Conservation (phyloP, 2,797 vertebrate genomes). For the Sebastes dallii region DNA sequence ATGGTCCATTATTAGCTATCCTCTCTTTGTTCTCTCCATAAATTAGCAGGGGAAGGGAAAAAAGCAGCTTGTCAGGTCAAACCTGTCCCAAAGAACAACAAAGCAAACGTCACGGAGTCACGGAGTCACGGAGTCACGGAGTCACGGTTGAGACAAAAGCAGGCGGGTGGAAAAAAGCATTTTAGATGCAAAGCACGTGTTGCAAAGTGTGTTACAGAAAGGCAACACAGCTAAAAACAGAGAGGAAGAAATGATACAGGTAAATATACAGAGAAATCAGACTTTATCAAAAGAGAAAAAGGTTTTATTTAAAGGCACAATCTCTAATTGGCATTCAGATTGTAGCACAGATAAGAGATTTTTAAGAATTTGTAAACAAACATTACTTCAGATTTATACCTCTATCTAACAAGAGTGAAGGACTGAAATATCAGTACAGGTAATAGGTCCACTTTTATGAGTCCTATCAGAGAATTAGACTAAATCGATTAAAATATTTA, state of each 20-base stretch:
- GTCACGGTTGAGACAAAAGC: neutral
- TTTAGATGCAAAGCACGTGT: neutral
- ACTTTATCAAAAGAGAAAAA: neutral
- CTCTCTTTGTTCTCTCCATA: neutral
- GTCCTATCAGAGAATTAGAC: neutral
- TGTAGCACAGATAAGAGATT: neutral
- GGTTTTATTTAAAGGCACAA: neutral
- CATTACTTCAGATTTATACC: neutral
- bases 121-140: neutral
- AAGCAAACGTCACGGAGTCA: neutral
- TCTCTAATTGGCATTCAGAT: neutral
- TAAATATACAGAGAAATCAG: neutral
- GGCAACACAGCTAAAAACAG: neutral
- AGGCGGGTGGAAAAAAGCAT: neutral
- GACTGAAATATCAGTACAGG: neutral
- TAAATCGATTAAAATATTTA: neutral
- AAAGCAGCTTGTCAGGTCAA: conserved; percentile 27
- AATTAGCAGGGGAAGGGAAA: accelerated
- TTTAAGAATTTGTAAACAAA: neutral
- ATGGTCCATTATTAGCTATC: neutral
- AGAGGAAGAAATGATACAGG: neutral
- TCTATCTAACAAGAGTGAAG: neutral
- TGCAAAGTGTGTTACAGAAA: neutral
- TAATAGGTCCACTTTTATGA: neutral
- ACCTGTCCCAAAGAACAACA: neutral